Evolutionary conservation across 2,113 vertebrate genomes (phyloP).

Genomic region (Pygoscelis antarcticus): DNA sequence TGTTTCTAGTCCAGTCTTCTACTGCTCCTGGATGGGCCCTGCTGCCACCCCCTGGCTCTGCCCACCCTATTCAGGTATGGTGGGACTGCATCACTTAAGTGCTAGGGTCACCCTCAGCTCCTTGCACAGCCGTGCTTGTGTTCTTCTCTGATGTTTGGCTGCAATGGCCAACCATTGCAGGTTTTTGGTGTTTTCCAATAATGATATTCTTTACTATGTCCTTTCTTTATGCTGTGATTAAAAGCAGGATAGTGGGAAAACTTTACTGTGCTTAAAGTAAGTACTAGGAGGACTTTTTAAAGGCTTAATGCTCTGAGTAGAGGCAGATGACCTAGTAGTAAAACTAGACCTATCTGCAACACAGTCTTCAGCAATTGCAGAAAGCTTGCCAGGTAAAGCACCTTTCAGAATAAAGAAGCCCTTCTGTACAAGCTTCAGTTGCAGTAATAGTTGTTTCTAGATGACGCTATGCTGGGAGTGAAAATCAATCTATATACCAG

Average conservation of each 20-base stretch:
- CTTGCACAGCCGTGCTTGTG: accelerated
- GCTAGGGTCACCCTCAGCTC: accelerated
- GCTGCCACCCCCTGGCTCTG: accelerated
- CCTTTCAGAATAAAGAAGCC: neutral
- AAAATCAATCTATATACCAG: neutral
- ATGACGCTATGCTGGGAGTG: neutral
- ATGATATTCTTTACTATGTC: accelerated
- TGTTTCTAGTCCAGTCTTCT: accelerated
- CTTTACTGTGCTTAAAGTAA: neutral
- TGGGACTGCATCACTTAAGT: accelerated
- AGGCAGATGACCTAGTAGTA: neutral
- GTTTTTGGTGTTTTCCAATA: neutral
- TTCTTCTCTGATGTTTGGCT: neutral
- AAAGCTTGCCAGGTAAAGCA: neutral
- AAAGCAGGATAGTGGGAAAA: accelerated
- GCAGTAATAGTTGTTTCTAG: neutral
- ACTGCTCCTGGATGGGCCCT: neutral
- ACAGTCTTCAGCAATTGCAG: too few species aligned
- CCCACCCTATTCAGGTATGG: neutral
- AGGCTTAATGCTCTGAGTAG: neutral
- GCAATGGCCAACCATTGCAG: accelerated
- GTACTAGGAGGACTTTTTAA: neutral
- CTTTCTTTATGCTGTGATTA: neutral
- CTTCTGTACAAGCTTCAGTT: neutral
- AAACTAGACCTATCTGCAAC: neutral